Evolutionary conservation across 2,888 invertebrate species (phyloP).

Genomic region (Lucinisca nassula): DNA sequence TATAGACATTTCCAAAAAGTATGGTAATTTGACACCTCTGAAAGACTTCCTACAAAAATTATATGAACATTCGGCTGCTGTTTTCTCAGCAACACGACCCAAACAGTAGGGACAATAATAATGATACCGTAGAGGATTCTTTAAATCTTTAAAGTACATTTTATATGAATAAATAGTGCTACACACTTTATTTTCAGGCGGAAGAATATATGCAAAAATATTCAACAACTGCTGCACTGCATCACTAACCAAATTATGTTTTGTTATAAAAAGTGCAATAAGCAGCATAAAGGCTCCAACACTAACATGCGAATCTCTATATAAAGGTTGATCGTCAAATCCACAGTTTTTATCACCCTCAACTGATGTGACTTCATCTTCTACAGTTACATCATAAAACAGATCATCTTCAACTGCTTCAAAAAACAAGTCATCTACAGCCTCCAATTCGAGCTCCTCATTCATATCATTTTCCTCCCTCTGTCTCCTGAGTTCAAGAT

Average conservation of each 20-base stretch:
- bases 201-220: too few relatives aligned
- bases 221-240: too few relatives aligned
- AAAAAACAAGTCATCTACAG: background rate
- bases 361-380: background rate
- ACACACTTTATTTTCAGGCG: too few relatives aligned
- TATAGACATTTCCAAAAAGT: conserved; percentile 56
- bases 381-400: background rate
- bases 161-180: too few relatives aligned
- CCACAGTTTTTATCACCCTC: background rate
- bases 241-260: conserved; percentile 45
- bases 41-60: too few relatives aligned
- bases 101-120: too few relatives aligned
- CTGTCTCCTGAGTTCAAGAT: background rate
- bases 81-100: conserved; percentile 20
- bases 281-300: conserved; percentile 59
- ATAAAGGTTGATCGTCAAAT: conserved; percentile 25
- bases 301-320: conserved; percentile 35
- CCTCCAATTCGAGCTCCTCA: background rate
- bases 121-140: too few relatives aligned
- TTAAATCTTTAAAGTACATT: too few relatives aligned
- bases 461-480: background rate
- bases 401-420: background rate
- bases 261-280: conserved; percentile 46
- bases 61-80: conserved; percentile 34
- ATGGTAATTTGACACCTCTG: conserved; percentile 58